Base-by-base conservation (phyloP, 2,797 vertebrate species). In the Adelosebastes latens region DNA sequence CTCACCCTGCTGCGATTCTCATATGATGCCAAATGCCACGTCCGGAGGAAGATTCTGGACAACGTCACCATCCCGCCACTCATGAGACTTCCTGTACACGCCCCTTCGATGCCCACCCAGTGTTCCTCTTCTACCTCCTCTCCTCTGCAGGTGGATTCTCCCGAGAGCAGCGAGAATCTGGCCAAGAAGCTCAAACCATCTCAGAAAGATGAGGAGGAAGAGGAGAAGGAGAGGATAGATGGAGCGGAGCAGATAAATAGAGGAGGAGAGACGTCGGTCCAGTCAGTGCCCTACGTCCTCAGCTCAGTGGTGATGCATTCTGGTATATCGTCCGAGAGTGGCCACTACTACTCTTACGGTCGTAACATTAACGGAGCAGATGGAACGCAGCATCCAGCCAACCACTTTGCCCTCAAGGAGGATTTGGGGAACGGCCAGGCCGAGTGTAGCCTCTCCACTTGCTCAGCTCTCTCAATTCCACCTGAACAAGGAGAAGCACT, bases 261-360 rank as follows among this genome's bases (percentile, higher is more conserved):
- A 66, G 79, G n/a, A 29, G 82, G 22, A 52, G 89, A 68, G 8
- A 66, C 42, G 70, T 90, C 91, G 18, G 91, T 96, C 6, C 94
- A 93, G 0, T 53, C 95, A 2, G 94, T 97, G 82, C 96, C 97
- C 56, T 99, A 99, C 5, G 75, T 96, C 27, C 95, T 99, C 77
- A 98, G 97, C 89, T 99, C 98, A 18, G 96, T 99, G 71, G 98
- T 99, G 14, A 97, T 99, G 92, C 99, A 99, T 93, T 99, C 99
- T 66, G 99, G 99, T 27, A 89, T 99, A 72, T 99, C 99, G 3
- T 99, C 98, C 2, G 98, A 99, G 93, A 99, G 98, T 13, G 99
- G 99, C 56, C 99, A 99, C 95, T 99, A 99, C 94, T 99, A 99
- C 86, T 98, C 97, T 1, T 99, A 99, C 11, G 97, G 97, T 68